Base-by-base conservation (phyloP, 2,113 vertebrate species). In the Anas platyrhynchos region DNA sequence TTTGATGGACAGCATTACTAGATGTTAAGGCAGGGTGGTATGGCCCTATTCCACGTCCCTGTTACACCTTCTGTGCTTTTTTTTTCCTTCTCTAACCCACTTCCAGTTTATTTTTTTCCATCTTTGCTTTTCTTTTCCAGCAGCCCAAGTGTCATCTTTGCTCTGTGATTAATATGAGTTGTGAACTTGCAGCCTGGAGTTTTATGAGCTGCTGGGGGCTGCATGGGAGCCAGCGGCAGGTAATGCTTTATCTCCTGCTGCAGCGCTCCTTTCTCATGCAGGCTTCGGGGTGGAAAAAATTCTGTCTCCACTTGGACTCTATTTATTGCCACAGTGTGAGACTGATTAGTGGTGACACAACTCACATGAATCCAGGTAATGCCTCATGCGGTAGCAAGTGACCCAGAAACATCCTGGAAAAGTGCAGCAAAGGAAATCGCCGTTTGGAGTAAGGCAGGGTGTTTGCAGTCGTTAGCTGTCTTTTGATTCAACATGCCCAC, bases 351-450 rank as follows among this genome's bases (percentile, higher is more conserved):
- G 95, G 65, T 92, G 95, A 97, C 94, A 97, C 86, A 27, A 56
- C 91, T 96, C 96, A 94, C 94, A 93, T 16, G 58, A 96, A 94
- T 41, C 92, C 95, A 96, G 96, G 95, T 96, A 95, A 96, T 96
- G 96, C 94, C 83, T 97, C 80, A 75, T 94, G 95, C 7, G 13
- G 86, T 67, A 93, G 23, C 88, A 96, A 97, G 86, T 95, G 94
- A 96, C 93, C 96, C 95, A 94, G 95, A 95, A 96, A 94, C 76
- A 75, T 90, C 88, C 93, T 92, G 96, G 83, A 96, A 96, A 97
- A 95, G 93, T 88, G 83, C 94, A 97, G 93, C 88, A 63, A 48
- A 83, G 90, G 90, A 62, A 92, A 82, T 15, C 48, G 74, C 88
- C 66, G 50, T 74, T 73, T 66, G 92, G 82, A 96, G 67, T 75